Evolutionary conservation across 2,888 invertebrate species (phyloP).

Genomic region (Morinoia aosen): DNA sequence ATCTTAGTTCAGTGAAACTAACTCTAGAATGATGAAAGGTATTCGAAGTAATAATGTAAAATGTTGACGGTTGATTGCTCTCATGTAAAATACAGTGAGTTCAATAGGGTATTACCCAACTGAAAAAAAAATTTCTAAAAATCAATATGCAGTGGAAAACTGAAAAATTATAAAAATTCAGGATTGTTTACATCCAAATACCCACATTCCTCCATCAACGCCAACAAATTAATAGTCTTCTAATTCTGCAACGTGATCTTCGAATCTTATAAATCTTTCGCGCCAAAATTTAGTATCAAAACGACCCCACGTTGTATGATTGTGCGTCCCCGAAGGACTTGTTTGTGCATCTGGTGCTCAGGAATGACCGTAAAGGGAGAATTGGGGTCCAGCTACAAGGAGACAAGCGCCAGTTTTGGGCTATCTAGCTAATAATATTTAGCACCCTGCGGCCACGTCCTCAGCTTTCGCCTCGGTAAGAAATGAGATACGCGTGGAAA

Average conservation of each 20-base stretch:
- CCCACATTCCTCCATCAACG: background rate
- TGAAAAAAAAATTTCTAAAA: no score
- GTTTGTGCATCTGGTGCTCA: background rate
- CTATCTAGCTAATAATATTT: background rate
- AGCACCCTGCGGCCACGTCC: background rate
- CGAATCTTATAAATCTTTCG: background rate
- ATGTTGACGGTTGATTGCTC: no score
- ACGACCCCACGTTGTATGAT: background rate
- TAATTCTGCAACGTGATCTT: background rate
- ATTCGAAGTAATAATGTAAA: no score
- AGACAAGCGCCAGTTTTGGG: background rate
- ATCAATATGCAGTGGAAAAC: no score
- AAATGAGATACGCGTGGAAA: no score
- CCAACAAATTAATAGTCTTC: no score
- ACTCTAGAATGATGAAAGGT: no score
- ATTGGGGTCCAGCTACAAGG: background rate
- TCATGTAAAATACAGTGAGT: no score
- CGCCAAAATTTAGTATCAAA: background rate
- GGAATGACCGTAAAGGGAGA: background rate
- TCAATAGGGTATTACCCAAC: no score
- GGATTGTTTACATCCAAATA: no score
- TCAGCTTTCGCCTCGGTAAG: background rate
- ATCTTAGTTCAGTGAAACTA: no score
- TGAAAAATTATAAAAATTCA: no score
- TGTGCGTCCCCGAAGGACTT: background rate